Conservation (phyloP, 2,888 invertebrate species). For the Agelastica alni region DNA sequence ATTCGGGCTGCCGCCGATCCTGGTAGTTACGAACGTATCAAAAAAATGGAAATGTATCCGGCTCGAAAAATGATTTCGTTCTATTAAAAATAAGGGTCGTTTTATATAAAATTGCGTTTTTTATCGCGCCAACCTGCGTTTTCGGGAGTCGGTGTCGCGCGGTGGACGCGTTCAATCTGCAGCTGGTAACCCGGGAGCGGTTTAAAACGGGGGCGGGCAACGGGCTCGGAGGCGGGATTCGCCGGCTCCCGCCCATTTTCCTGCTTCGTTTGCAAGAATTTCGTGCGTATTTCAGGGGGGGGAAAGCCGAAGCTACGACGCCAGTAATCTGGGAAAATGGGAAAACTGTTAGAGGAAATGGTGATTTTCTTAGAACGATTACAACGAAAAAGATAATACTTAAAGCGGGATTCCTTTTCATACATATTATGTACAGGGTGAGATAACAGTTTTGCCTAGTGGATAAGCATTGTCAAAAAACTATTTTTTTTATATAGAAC, state of each 20-base stretch:
- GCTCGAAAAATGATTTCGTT: too few species aligned
- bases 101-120: conserved; percentile 8
- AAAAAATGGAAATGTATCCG: too few species aligned
- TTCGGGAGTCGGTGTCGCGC: conserved; percentile 4
- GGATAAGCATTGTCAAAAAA: too few species aligned
- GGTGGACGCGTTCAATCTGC: conserved; percentile 17
- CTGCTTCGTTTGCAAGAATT: conserved; percentile 43
- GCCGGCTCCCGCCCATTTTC: conserved; percentile 39
- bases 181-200: conserved; percentile 28
- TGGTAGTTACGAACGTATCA: too few species aligned
- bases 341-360: conserved; percentile 17
- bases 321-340: conserved; percentile 3
- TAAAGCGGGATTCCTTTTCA: conserved; percentile 2
- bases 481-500: too few species aligned
- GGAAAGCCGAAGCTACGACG: conserved; percentile 16
- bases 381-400: conserved; percentile 8
- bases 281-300: conserved; percentile 19
- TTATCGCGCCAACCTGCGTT: conserved; percentile 5
- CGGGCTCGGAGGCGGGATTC: conserved; percentile 30
- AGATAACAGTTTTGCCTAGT: conserved; percentile 6
- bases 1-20: too few species aligned
- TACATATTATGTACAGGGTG: too few species aligned
- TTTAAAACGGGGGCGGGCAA: conserved; percentile 42
- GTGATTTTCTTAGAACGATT: conserved; percentile 16
- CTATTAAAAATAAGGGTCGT: too few species aligned